Conservation (phyloP, 1,140 invertebrate species). For the Bombus consobrinus region DNA sequence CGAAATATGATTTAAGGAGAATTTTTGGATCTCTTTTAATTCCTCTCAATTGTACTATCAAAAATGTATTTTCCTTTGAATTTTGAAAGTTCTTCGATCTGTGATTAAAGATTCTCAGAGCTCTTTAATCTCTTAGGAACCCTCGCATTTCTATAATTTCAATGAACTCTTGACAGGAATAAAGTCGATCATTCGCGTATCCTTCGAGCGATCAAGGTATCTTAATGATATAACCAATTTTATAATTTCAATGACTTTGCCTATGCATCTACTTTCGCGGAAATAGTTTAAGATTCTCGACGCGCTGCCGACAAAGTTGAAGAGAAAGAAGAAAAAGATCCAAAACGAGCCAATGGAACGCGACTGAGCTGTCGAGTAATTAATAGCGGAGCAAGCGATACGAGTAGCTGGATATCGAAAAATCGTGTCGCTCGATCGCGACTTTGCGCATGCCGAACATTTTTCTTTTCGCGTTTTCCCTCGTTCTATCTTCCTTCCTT, state of each 20-base stretch:
- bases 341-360: neutral
- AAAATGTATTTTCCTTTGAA: too few relatives aligned
- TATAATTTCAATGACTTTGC: neutral
- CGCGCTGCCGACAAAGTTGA: too few relatives aligned
- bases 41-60: too few relatives aligned
- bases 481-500: neutral
- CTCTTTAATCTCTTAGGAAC: too few relatives aligned
- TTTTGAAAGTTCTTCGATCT: too few relatives aligned
- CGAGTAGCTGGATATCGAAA: neutral
- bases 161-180: too few relatives aligned
- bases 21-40: too few relatives aligned
- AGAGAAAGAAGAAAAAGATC: neutral
- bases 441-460: neutral
- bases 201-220: too few relatives aligned
- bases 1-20: too few relatives aligned
- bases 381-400: slow-evolving; percentile 7
- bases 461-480: neutral
- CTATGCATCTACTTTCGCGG: neutral
- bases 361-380: slow-evolving; percentile 4
- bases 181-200: too few relatives aligned
- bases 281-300: neutral
- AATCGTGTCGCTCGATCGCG: slow-evolving; percentile 9
- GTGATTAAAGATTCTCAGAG: too few relatives aligned
- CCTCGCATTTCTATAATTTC: too few relatives aligned
- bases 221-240: neutral